Base-by-base conservation (phyloP, 2,113 vertebrate genomes). In the Ploceus nigricollis region DNA sequence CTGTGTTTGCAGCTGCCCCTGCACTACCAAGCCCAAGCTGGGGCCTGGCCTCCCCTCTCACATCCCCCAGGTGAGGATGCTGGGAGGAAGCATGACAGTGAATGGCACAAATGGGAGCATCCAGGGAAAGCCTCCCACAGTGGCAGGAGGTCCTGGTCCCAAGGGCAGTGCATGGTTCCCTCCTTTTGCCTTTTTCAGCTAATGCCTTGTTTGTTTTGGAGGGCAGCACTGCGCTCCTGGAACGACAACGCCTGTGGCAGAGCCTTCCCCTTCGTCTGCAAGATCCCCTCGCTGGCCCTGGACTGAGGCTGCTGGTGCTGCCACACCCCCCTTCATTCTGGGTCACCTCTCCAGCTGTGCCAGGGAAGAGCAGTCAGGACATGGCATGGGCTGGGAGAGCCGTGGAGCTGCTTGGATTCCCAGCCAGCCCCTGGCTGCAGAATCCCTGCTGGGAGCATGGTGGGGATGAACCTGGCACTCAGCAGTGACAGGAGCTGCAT, bases 211-310 rank as follows among this genome's bases (percentile, higher is more conserved):
- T 3, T 40, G 45, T 37, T 39, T 76, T 79, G 30, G 50, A 61
- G 75, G 47, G 51, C 88, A 98, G 98, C 98, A 0, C 96, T 98
- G 73, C 97, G 98, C 81, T 99, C 98, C 45, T 98, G 98, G 98
- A 98, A 98, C 0, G 98, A 98, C 94, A 98, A 98, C 31, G 95
- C 97, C 95, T 99, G 98, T 13, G 94, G 96, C 90, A 96, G 90
- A 78, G 96, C 97, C 86, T 99, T 98, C 86, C 98, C 98, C 30
- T 99, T 99, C 15, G 98, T 99, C 68, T 98, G 98, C 96, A 99
- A 99, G 97, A 98, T 98, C 68, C 97, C 98, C 3, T 98, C 98
- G 0, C 90, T 97, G 96, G 97, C 98, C 53, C 91, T 96, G 72
- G 97, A 97, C 40, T 98, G 96, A 97, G 80, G 68, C 65, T 51